A percentile compares a stretch with the other conserved stretches of the same genome.
phyloP scores from a whole-genome alignment of 2,113 vertebrate genomes.

The Vimba vimba region DNA sequence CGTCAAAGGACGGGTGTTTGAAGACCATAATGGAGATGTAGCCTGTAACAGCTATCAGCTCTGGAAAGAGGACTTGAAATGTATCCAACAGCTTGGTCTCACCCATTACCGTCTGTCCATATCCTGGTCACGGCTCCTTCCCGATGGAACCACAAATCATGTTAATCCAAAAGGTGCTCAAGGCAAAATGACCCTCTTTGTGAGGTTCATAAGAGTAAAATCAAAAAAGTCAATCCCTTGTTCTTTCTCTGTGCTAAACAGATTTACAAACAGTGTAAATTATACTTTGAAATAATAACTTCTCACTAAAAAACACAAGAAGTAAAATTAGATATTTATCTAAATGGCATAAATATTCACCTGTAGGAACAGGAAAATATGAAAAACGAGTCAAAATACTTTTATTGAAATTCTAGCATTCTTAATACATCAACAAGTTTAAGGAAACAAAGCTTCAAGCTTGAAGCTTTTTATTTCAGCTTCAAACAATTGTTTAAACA shows the following conservation, averaged over 20 bases:
- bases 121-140: constrained; percentile 95
- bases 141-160: constrained; percentile 86
- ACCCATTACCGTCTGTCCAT: constrained; percentile 94
- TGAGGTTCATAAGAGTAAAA: background rate
- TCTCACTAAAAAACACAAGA: background rate
- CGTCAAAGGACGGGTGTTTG: constrained; percentile 85
- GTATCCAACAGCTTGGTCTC: constrained; percentile 92
- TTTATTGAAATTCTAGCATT: background rate
- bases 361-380: background rate
- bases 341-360: background rate
- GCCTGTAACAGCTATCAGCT: constrained; percentile 93
- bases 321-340: background rate
- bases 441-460: background rate
- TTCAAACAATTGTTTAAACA: background rate
- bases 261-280: background rate
- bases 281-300: background rate
- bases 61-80: constrained; percentile 94
- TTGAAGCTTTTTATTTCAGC: background rate
- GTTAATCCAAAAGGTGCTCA: constrained; percentile 92
- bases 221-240: background rate
- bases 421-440: background rate
- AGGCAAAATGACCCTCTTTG: background rate
- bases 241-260: background rate
- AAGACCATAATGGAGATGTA: constrained; percentile 87
- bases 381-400: background rate